Percentiles rank a stretch among this genome's conserved stretches.
Evolutionary conservation across 2,113 vertebrate genomes (phyloP).

Genomic region (Bubo bubo): DNA sequence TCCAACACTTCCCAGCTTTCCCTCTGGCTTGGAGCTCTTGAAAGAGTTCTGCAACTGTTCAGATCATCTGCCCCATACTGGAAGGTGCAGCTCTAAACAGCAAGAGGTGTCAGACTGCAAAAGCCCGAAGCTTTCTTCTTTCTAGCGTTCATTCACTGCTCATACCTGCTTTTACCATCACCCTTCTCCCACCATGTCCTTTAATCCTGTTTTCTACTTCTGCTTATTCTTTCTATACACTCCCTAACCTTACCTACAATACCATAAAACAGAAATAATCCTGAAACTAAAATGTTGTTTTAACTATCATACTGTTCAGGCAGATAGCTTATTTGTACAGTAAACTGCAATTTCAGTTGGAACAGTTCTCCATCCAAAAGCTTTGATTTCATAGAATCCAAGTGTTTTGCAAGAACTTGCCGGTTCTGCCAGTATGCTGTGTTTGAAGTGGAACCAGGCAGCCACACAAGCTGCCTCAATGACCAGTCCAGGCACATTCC

Average conservation of each 20-base stretch:
- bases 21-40: neutral
- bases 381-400: neutral
- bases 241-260: neutral
- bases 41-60: neutral
- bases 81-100: neutral
- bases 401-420: neutral
- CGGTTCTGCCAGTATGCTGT: neutral
- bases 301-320: neutral
- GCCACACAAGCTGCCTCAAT: neutral
- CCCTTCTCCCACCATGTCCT: neutral
- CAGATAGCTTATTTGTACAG: neutral
- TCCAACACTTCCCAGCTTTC: neutral
- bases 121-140: neutral
- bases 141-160: neutral
- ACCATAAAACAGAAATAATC: neutral
- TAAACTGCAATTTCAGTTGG: neutral
- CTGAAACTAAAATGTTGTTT: neutral
- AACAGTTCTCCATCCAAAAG: neutral
- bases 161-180: neutral
- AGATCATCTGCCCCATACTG: too few species aligned
- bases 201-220: neutral
- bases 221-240: neutral
- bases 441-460: neutral
- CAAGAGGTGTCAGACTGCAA: neutral
- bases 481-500: neutral